These are phyloP conservation scores for Sitta carolinensis DNA, from an alignment of 2,797 vertebrate species.

Conservation along the genomic window DNA sequence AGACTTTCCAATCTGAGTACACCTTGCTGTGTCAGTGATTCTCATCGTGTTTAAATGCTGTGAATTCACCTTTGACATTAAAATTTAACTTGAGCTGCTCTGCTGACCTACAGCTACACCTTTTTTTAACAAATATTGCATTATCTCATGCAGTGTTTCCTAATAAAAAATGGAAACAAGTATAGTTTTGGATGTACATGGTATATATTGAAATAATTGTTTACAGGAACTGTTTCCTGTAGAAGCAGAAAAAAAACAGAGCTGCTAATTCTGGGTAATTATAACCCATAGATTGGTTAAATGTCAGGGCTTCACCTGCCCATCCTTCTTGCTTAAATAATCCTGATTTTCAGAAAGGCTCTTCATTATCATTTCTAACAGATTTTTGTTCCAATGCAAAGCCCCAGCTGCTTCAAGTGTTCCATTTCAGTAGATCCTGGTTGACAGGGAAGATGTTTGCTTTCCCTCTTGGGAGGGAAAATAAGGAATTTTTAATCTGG, in stretches of 20 bases:
- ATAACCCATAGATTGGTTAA: not conserved
- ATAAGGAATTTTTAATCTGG: not conserved
- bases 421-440: not conserved
- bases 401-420: not conserved
- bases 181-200: rapidly evolving
- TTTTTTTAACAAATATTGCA: not conserved
- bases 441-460: not conserved
- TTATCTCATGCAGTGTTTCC: not conserved
- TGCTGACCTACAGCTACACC: not conserved
- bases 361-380: not conserved
- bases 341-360: not conserved
- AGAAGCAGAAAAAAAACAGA: not conserved
- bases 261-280: not conserved
- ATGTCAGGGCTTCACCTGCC: not conserved
- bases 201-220: not conserved
- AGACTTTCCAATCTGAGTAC: not conserved
- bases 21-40: not conserved
- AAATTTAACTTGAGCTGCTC: not conserved
- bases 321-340: not conserved
- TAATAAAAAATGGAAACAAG: not conserved
- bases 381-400: not conserved
- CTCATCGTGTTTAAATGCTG: not conserved
- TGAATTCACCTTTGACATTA: not conserved
- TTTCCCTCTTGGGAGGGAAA: not conserved
- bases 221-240: not conserved